Conservation (phyloP, 2,113 vertebrate species). For the Brevimyrus niger region DNA sequence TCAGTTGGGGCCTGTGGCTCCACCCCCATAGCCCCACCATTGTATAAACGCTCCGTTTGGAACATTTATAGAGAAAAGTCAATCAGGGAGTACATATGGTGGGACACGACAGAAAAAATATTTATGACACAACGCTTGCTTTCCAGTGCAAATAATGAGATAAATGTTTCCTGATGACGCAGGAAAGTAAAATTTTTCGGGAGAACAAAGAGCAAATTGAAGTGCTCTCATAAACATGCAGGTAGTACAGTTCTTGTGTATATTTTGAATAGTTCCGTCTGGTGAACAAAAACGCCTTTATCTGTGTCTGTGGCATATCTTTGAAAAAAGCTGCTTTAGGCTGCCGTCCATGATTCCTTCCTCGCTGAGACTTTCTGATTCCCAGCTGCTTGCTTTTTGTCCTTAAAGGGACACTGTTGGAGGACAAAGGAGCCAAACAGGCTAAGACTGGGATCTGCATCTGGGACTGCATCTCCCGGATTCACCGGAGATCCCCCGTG, state of each 20-base stretch:
- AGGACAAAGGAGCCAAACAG: slow-evolving; percentile 93
- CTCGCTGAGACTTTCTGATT: not conserved
- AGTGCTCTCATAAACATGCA: not conserved
- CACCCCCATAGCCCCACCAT: not conserved
- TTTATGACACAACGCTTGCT: not conserved
- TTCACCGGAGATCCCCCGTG: slow-evolving; percentile 82
- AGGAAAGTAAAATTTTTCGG: not conserved
- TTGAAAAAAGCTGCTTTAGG: not conserved
- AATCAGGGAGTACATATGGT: not conserved
- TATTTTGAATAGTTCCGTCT: not conserved
- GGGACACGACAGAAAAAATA: not conserved
- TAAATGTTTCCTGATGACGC: not conserved
- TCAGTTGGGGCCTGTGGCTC: not conserved
- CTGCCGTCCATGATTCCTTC: not conserved
- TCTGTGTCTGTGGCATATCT: not conserved
- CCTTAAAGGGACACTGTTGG: slow-evolving; percentile 80
- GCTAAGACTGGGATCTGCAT: slow-evolving; percentile 85
- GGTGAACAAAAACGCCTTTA: not conserved
- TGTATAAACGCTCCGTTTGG: not conserved
- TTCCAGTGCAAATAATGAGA: not conserved
- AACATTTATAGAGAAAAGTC: not conserved
- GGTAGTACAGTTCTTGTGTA: not conserved
- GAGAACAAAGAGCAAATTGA: not conserved
- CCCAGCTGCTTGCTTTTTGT: slow-evolving; percentile 15
- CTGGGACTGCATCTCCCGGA: slow-evolving; percentile 90